Conservation (phyloP, 2,113 vertebrate species). For the Ptyas mucosa region DNA sequence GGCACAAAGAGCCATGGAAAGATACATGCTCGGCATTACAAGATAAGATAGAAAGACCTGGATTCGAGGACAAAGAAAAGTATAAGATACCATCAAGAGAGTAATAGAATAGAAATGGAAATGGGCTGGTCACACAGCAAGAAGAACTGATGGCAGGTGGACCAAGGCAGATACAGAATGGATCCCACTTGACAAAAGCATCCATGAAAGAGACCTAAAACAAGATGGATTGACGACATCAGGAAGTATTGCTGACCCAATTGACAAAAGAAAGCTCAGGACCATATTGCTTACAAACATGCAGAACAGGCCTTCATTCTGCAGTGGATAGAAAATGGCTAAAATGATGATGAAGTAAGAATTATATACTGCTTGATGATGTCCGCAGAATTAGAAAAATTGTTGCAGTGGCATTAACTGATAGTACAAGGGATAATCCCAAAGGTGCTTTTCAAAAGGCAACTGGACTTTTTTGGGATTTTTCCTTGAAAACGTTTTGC, state of each 20-base stretch:
- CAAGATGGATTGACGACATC: neutral
- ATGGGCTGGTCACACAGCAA: neutral
- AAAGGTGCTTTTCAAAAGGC: too few species aligned
- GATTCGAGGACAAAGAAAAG: neutral
- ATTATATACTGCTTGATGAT: neutral
- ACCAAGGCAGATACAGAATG: neutral
- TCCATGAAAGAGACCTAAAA: neutral
- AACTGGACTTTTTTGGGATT: too few species aligned
- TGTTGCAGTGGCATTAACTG: neutral
- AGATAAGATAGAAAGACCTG: neutral
- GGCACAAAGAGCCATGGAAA: neutral
- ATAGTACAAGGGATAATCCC: too few species aligned
- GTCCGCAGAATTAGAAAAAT: neutral
- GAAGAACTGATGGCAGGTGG: neutral
- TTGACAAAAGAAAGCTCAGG: neutral
- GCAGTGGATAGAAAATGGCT: too few species aligned
- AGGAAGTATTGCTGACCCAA: neutral
- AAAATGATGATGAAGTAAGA: neutral
- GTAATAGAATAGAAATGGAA: neutral
- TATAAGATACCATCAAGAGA: too few species aligned
- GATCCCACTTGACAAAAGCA: neutral
- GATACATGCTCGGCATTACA: neutral
- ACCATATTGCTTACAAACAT: neutral
- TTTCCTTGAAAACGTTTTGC: too few species aligned
- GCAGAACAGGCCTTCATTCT: neutral